Evolutionary conservation across 2,888 invertebrate species (phyloP), one percentile per base, ranked within the genome.

Genomic region (Apamea sordens): DNA sequence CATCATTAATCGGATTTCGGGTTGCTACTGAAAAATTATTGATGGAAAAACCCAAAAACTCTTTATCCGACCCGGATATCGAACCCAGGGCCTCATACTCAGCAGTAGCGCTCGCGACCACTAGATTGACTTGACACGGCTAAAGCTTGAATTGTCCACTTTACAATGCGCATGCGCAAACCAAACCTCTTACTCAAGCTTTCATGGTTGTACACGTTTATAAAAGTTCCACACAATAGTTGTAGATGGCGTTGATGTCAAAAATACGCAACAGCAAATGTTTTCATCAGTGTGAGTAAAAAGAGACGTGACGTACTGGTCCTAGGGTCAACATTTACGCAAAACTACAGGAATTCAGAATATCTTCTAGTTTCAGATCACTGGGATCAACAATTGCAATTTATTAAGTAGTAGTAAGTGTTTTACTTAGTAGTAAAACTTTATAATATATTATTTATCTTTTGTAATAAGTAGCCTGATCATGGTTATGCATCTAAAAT

Each of bases 241-340:
- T 2, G 24, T 53, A 84, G 83, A 85, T 85, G 83, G 83, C 85
- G 83, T 59, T 85, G 11, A 53, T 24, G 1, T 10, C 8, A 59
- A 53, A 69, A 61, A 50, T 50, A 50, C 4, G 32, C 11, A 28
- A 15, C 21, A 21, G 13, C 1, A 4, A n/a, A n/a, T 59, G 18
- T 32, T 47, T 44, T 18, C 1, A 15, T 44, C 8, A 24, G 28
- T 10, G 10, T 10, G 0, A 24, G 1, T 32, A 64, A 28, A 8
- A 44, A 3, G 28, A 10, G 10, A 8, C 28, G 2, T 44, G 28
- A 21, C 41, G 21, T 44, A 21, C 68, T 5, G 13, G n/a, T 21
- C 10, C 2, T 72, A 73, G 1, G 15, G 15, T 11, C 18, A 24
- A 15, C 0, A 15, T 24, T 8, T 24, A 69, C 24, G 5, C 2